A percentile compares a stretch with the other conserved stretches of the same genome.
Evolutionary conservation across 2,888 invertebrate species (phyloP).

Genomic region (Deroplatys truncata): DNA sequence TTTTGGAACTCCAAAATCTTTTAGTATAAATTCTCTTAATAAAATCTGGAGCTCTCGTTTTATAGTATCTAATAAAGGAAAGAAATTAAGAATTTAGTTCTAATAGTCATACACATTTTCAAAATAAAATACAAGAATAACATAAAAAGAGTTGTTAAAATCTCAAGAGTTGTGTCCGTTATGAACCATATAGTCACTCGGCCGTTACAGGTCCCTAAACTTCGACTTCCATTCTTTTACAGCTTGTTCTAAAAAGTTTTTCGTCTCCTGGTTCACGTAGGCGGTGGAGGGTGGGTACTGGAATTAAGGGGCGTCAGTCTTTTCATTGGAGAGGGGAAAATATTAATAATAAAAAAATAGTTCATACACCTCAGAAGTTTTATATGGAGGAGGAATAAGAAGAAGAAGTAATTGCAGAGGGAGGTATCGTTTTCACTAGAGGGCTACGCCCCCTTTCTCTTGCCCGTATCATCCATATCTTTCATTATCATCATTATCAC

Average conservation of each 20-base stretch:
- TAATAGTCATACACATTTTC: too few species aligned
- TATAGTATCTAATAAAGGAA: too few species aligned
- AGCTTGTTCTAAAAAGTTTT: background rate
- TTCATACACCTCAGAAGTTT: background rate
- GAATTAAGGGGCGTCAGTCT: background rate
- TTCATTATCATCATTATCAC: background rate
- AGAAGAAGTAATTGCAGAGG: background rate
- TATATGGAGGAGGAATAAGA: background rate
- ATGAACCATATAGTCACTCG: too few species aligned
- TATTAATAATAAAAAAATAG: background rate
- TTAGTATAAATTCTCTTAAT: too few species aligned
- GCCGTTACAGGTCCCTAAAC: too few species aligned
- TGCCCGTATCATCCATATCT: background rate
- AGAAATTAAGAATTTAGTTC: too few species aligned
- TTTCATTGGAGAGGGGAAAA: background rate
- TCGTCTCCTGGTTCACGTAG: background rate
- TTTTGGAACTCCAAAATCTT: too few species aligned
- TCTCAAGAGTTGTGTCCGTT: too few species aligned
- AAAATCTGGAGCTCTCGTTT: too few species aligned
- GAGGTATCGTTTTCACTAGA: background rate
- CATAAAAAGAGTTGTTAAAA: too few species aligned
- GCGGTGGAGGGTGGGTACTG: constrained; percentile 2
- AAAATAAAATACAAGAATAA: too few species aligned
- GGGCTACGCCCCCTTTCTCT: background rate
- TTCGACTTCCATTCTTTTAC: background rate